Evolutionary conservation across 2,888 invertebrate genomes (phyloP).

Genomic region (Plemyria rubiginata): DNA sequence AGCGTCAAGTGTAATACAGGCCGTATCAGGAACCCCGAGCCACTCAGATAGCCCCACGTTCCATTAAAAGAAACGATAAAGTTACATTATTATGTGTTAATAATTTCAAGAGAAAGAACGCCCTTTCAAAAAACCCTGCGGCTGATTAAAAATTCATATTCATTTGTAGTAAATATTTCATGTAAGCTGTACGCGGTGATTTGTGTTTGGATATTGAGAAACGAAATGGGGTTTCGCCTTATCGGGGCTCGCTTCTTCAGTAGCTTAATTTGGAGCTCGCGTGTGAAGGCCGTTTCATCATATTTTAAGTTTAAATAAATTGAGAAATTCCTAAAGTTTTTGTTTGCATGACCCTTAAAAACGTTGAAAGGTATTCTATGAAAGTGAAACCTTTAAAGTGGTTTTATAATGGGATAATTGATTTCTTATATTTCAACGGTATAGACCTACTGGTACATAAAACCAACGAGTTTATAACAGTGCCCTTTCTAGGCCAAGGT

Average conservation of each 20-base stretch:
- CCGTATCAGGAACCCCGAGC: slow-evolving; percentile 69
- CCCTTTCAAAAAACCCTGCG: slow-evolving; percentile 56
- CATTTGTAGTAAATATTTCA: slow-evolving; percentile 59
- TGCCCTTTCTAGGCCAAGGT: not conserved
- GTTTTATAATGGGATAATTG: not conserved
- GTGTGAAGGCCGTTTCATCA: slow-evolving; percentile 53
- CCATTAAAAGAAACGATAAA: slow-evolving; percentile 83
- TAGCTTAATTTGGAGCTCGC: slow-evolving; percentile 58
- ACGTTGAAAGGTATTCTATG: not conserved
- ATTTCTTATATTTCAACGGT: not conserved
- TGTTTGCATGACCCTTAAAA: slow-evolving; percentile 8
- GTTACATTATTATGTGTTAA: slow-evolving; percentile 84
- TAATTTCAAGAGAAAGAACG: slow-evolving; percentile 77
- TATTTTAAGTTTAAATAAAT: slow-evolving; percentile 45
- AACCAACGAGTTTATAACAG: not conserved
- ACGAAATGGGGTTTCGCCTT: slow-evolving; percentile 62
- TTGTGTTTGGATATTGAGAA: slow-evolving; percentile 48
- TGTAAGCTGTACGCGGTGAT: slow-evolving; percentile 47
- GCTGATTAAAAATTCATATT: slow-evolving; percentile 71
- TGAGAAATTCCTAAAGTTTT: slow-evolving; percentile 22
- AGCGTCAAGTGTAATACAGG: slow-evolving; percentile 75
- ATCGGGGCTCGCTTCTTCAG: slow-evolving; percentile 53
- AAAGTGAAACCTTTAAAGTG: not conserved
- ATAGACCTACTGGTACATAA: too few species aligned
- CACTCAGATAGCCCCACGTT: slow-evolving; percentile 74